A percentile compares a stretch with the other conserved stretches of the same genome.
Evolutionary conservation across 1,140 invertebrate species (phyloP).

Genomic region (Heliconius eleuchia): DNA sequence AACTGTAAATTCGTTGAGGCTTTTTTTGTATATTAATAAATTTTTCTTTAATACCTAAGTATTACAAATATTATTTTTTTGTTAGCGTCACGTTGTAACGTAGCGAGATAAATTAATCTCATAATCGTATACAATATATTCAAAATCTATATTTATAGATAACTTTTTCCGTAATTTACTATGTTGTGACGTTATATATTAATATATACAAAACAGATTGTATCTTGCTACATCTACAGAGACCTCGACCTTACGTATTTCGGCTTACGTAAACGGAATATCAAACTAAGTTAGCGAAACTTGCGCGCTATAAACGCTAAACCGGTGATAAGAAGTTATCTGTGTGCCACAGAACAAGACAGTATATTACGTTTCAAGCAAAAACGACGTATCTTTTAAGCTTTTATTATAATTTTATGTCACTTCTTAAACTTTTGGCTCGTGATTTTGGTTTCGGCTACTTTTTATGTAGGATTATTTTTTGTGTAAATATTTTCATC

Average conservation of each 20-base stretch:
- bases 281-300: slow-evolving; percentile 50
- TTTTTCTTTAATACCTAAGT: too few species aligned
- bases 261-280: slow-evolving; percentile 50
- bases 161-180: too few species aligned
- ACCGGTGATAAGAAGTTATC: slow-evolving; percentile 52
- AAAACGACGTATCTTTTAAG: slow-evolving; percentile 29
- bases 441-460: background rate
- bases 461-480: background rate
- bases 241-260: slow-evolving; percentile 50
- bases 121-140: too few species aligned
- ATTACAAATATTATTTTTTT: too few species aligned
- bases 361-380: slow-evolving; percentile 40
- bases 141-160: too few species aligned
- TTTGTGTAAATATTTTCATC: too few species aligned
- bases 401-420: slow-evolving; percentile 33
- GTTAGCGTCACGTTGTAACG: too few species aligned
- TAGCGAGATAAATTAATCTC: too few species aligned
- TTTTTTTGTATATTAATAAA: too few species aligned
- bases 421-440: slow-evolving; percentile 18
- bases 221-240: background rate
- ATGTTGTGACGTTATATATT: background rate
- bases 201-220: background rate
- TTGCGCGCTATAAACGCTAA: slow-evolving; percentile 47
- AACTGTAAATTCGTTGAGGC: too few species aligned
- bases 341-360: slow-evolving; percentile 41